phyloP scores from a whole-genome alignment of 30 jellyfish, hydroid and myxozoan genomes.

The Hydractinia symbiolongicarpus region DNA sequence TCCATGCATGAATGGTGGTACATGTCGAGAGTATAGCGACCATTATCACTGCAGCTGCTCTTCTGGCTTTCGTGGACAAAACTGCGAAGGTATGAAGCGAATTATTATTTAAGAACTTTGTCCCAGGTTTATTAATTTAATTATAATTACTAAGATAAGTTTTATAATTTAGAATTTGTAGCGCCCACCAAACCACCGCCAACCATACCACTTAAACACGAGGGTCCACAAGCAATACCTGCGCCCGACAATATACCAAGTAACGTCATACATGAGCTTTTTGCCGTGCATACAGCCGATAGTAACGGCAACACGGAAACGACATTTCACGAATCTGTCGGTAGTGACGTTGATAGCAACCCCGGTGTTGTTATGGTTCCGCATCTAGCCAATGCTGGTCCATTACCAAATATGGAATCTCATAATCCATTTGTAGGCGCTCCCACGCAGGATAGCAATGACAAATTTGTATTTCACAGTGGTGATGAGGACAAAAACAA shows the following conservation, averaged over 20 bases:
- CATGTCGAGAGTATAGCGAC: conserved; percentile 68
- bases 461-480: conserved; percentile 3
- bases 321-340: not conserved
- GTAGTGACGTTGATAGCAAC: not conserved
- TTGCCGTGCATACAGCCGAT: not conserved
- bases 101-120: not conserved
- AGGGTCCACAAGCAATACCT: conserved; percentile 92
- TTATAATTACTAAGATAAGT: not conserved
- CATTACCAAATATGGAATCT: conserved; percentile 3
- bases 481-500: conserved; percentile 17
- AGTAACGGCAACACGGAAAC: not conserved
- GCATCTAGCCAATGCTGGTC: conserved; percentile 6
- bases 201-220: conserved; percentile 46
- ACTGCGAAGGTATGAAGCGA: conserved; percentile 60
- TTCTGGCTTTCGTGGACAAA: conserved; percentile 64
- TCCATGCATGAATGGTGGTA: conserved; percentile 86
- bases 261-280: conserved; percentile 20
- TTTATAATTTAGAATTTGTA: conserved; percentile 36
- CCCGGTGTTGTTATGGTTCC: conserved; percentile 17
- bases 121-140: no score
- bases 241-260: conserved; percentile 64
- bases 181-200: conserved; percentile 81
- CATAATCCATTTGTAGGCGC: conserved; percentile 4
- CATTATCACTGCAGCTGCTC: conserved; percentile 71
- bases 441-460: not conserved